A percentile compares a stretch with the other conserved stretches of the same genome.
Conservation (phyloP, 2,113 vertebrate species). For the Callipepla californica region DNA sequence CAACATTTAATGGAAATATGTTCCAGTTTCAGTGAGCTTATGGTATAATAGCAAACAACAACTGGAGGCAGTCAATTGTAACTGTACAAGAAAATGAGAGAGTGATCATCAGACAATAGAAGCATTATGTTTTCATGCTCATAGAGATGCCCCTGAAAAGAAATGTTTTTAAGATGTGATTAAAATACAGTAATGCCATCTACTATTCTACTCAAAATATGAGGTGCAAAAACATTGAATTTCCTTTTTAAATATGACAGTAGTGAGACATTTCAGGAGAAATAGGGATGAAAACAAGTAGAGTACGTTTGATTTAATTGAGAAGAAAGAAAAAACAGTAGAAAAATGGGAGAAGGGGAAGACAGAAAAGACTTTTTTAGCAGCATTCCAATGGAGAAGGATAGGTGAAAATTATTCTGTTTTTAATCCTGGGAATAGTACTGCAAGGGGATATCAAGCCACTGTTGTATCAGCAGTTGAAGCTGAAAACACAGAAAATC, state of each 20-base stretch:
- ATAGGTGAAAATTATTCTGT: neutral
- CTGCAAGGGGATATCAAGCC: constrained; percentile 13
- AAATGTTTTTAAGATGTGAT: neutral
- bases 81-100: neutral
- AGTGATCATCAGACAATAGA: neutral
- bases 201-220: neutral
- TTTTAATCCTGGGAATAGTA: neutral
- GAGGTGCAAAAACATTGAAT: neutral
- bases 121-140: neutral
- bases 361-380: neutral
- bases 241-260: neutral
- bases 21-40: neutral
- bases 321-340: neutral
- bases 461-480: neutral
- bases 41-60: neutral
- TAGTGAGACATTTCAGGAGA: neutral
- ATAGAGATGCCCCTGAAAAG: neutral
- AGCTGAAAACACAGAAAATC: neutral
- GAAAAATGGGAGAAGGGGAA: neutral
- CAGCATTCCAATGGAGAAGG: neutral
- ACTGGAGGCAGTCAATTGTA: neutral
- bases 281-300: neutral
- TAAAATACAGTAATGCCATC: neutral
- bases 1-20: neutral
- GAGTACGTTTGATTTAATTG: neutral